Percentiles rank a stretch among this genome's conserved stretches.
phyloP scores from a whole-genome alignment of 2,113 vertebrate species.

The Leptobrachium leishanense region DNA sequence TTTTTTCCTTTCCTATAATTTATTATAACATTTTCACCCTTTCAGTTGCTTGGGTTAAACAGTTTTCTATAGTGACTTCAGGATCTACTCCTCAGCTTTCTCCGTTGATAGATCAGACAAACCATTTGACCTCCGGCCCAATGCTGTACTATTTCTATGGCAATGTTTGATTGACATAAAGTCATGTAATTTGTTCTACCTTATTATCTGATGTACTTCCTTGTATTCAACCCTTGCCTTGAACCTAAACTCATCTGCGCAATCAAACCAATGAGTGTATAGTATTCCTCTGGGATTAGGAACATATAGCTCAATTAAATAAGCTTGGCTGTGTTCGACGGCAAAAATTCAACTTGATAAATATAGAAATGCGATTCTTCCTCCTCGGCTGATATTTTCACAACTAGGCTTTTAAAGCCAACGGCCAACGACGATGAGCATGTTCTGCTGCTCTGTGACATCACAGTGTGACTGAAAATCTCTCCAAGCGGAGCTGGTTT shows the following conservation, averaged over 20 bases:
- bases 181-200: slow-evolving; percentile 7
- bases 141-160: neutral
- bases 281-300: neutral
- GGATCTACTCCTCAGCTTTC: neutral
- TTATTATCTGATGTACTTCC: neutral
- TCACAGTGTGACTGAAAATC: slow-evolving; percentile 9
- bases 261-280: neutral
- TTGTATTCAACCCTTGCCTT: slow-evolving; percentile 6
- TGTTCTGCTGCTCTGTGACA: slow-evolving; percentile 1
- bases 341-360: neutral
- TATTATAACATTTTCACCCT: neutral
- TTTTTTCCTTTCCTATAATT: too few relatives aligned
- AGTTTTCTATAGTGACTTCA: neutral
- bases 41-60: slow-evolving; percentile 1
- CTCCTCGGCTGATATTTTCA: neutral
- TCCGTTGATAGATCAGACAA: neutral
- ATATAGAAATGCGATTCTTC: neutral
- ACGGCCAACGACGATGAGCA: too few relatives aligned
- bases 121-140: slow-evolving; percentile 11
- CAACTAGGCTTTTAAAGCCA: too few relatives aligned
- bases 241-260: neutral
- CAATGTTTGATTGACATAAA: slow-evolving; percentile 13
- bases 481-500: slow-evolving; percentile 51
- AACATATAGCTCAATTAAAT: slow-evolving; percentile 4
- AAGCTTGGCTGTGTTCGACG: neutral